Conservation (phyloP, 2,888 invertebrate species). For the Nipponacmea schrenckii region DNA sequence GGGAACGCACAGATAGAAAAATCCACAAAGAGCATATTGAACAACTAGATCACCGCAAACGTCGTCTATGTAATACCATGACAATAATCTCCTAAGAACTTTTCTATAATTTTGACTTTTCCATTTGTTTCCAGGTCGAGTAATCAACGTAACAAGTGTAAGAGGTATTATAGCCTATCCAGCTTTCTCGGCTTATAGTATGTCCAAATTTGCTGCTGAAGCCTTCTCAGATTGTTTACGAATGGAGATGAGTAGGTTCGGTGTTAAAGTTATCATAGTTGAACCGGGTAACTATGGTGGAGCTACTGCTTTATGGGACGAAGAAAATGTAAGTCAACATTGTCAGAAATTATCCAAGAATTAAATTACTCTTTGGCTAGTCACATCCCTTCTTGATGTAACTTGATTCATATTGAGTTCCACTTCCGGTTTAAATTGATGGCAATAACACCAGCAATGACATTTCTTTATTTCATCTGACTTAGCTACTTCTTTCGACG, state of each 20-base stretch:
- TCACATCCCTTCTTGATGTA: background rate
- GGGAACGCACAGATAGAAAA: too few relatives aligned
- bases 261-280: constrained; percentile 54
- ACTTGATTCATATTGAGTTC: background rate
- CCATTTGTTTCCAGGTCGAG: constrained; percentile 55
- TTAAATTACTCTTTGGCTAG: too few relatives aligned
- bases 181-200: constrained; percentile 49
- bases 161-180: constrained; percentile 61
- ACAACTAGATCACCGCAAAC: too few relatives aligned
- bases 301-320: constrained; percentile 50
- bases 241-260: constrained; percentile 57
- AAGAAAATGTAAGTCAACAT: constrained; percentile 40
- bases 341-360: too few relatives aligned
- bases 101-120: background rate
- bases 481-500: too few relatives aligned
- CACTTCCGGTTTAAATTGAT: background rate
- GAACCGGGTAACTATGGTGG: constrained; percentile 67
- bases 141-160: constrained; percentile 66
- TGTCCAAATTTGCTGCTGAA: constrained; percentile 55
- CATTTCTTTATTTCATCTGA: too few relatives aligned
- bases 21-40: too few relatives aligned
- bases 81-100: too few relatives aligned
- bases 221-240: constrained; percentile 57
- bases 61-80: too few relatives aligned
- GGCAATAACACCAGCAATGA: too few relatives aligned